These are phyloP conservation scores for Camptogramma bilineatum DNA, from an alignment of 2,888 invertebrate species.

Conservation along the genomic window DNA sequence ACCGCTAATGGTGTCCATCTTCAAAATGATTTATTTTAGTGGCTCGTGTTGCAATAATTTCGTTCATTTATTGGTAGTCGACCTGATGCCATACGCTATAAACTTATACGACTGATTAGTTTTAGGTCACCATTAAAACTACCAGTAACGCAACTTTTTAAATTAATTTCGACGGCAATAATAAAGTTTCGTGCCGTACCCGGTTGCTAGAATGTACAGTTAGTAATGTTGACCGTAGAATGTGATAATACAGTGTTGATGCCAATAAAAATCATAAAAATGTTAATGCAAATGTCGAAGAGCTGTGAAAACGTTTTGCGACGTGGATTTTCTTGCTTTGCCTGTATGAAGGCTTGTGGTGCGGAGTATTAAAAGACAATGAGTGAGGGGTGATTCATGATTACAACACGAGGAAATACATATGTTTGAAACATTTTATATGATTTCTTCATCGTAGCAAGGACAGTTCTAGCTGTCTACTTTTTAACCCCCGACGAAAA, in stretches of 20 bases:
- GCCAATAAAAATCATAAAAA: no score
- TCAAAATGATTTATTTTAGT: constrained; percentile 18
- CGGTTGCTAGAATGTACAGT: constrained; percentile 42
- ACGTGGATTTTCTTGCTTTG: no score
- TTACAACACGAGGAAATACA: no score
- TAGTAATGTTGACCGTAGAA: constrained; percentile 21
- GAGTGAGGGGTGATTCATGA: no score
- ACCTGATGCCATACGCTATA: constrained; percentile 26
- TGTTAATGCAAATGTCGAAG: no score
- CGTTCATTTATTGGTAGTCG: constrained; percentile 24
- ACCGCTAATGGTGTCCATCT: constrained; percentile 16
- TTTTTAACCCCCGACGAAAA: no score
- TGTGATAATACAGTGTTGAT: neutral
- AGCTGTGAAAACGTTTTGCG: no score
- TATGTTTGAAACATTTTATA: no score
- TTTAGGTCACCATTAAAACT: constrained; percentile 36
- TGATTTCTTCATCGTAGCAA: no score
- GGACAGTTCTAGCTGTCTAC: no score
- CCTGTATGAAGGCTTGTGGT: no score
- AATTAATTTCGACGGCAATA: constrained; percentile 40
- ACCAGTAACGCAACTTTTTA: constrained; percentile 45
- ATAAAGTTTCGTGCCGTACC: constrained; percentile 40
- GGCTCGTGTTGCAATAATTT: constrained; percentile 26
- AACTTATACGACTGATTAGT: constrained; percentile 41
- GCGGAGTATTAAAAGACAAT: no score